phyloP scores from a whole-genome alignment of 2,888 invertebrate species.

The Mythimna ferrago region DNA sequence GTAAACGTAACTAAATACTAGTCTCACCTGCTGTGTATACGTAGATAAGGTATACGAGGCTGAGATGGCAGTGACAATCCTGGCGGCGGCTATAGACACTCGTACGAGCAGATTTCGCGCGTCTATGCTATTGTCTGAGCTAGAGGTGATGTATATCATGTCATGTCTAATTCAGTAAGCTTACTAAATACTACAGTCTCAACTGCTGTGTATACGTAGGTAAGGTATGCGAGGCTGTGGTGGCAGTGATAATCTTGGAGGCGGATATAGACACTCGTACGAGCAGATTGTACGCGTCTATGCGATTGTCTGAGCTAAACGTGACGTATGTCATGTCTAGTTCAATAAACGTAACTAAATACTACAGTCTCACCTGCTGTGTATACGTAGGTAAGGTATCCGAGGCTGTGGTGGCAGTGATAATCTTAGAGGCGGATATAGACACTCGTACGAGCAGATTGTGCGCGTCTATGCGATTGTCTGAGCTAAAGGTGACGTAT shows the following conservation, averaged over 20 bases:
- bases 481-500: neutral
- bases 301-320: neutral
- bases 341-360: neutral
- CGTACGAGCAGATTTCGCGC: no score
- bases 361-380: conserved; percentile 75
- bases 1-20: neutral
- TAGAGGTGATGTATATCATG: neutral
- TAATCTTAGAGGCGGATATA: conserved; percentile 72
- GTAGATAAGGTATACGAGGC: conserved; percentile 81
- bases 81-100: conserved; percentile 60
- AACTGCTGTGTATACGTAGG: conserved; percentile 84
- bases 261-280: no score
- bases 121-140: neutral
- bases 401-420: conserved; percentile 80
- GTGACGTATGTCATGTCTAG: neutral
- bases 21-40: conserved; percentile 78
- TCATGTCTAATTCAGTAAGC: no score
- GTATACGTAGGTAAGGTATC: conserved; percentile 80
- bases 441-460: no score
- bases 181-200: neutral
- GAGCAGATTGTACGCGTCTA: neutral
- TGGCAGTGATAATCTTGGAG: conserved; percentile 80
- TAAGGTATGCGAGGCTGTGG: conserved; percentile 80
- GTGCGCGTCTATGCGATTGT: neutral
- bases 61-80: conserved; percentile 80